These are phyloP conservation scores for Python bivittatus DNA, from an alignment of 2,113 vertebrate genomes.

Conservation along the genomic window DNA sequence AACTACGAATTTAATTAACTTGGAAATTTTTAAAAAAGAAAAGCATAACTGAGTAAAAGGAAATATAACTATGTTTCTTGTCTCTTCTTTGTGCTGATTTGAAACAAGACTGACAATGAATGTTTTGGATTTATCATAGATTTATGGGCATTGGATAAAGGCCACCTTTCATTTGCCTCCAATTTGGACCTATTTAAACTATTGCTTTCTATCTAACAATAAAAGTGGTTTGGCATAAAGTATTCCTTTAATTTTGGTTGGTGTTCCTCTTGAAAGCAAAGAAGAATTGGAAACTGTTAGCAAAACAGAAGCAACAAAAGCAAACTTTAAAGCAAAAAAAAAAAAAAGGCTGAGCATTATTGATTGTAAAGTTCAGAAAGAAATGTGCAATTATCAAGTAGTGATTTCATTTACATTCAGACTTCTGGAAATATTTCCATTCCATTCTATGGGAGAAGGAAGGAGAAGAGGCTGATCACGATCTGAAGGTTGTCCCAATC, in stretches of 20 bases:
- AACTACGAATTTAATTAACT: conserved; percentile 67
- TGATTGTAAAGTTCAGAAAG: conserved; percentile 48
- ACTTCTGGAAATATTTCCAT: conserved; percentile 38
- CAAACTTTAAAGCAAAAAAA: conserved; percentile 25
- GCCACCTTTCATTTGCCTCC: conserved; percentile 28
- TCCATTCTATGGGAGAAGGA: conserved; percentile 39
- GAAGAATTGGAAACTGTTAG: conserved; percentile 48
- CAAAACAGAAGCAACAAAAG: conserved; percentile 31
- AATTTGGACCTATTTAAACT: conserved; percentile 37
- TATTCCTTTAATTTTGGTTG: conserved; percentile 36
- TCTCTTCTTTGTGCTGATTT: conserved; percentile 41
- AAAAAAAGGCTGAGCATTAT: conserved; percentile 32
- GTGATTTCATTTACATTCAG: conserved; percentile 36
- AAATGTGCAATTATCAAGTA: conserved; percentile 17
- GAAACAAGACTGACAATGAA: conserved; percentile 28
- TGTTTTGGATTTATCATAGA: conserved; percentile 36
- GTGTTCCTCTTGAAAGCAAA: conserved; percentile 53
- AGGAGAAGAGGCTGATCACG: not conserved
- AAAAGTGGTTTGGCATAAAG: conserved; percentile 16
- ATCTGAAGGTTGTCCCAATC: not conserved
- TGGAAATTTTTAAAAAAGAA: conserved; percentile 45
- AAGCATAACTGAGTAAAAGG: conserved; percentile 46
- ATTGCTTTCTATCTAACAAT: conserved; percentile 29
- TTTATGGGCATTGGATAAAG: conserved; percentile 36
- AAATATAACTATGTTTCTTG: conserved; percentile 48